These are phyloP conservation scores for Parazoanthus darwini DNA, from an alignment of 92 coral and sea anemone genomes.

Conservation along the genomic window DNA sequence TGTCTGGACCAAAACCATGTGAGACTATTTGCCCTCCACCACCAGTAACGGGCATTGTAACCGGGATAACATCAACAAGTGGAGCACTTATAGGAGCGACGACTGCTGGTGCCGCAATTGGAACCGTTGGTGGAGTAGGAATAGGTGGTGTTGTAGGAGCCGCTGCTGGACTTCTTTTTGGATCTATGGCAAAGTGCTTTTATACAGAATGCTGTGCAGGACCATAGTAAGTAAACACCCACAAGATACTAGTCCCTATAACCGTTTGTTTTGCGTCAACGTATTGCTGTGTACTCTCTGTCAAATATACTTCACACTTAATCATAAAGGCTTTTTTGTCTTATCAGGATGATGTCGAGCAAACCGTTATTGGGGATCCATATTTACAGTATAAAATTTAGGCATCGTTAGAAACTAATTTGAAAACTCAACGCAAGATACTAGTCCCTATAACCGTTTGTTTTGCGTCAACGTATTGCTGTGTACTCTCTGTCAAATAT, in stretches of 20 bases:
- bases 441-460: not conserved
- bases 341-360: not conserved
- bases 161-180: not conserved
- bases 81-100: not conserved
- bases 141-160: not conserved
- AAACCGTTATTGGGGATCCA: not conserved
- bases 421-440: not conserved
- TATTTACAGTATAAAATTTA: not conserved
- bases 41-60: not conserved
- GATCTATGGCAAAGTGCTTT: not conserved
- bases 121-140: not conserved
- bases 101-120: not conserved
- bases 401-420: not conserved
- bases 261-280: not conserved
- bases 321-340: not conserved
- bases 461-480: not conserved
- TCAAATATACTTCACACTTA: not conserved
- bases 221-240: not conserved
- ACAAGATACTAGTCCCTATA: not conserved
- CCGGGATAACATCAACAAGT: not conserved
- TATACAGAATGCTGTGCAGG: not conserved
- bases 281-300: not conserved
- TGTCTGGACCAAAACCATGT: constrained; percentile 1
- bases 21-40: not conserved
- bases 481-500: not conserved